Evolutionary conservation across 2,113 vertebrate genomes (phyloP), one percentile per base, ranked within the genome.

Genomic region (Pollimyrus isidori): DNA sequence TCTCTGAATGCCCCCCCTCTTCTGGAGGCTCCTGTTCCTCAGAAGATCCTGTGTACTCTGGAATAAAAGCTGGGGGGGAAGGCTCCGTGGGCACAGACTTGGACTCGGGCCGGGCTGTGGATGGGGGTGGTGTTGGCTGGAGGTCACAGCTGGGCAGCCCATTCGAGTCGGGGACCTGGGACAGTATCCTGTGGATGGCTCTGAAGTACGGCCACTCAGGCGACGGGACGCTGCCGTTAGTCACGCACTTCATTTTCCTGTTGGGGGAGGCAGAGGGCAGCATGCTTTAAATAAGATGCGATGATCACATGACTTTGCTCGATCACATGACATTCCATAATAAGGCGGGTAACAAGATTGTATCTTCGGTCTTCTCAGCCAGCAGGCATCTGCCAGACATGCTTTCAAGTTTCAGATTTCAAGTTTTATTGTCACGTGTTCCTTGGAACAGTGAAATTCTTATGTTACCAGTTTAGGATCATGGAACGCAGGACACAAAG

Each of bases 151-250:
- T 94, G 92, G 94, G 96, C 93, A 95, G 95, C 86, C 97, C 96
- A 10, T 94, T 96, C 86, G 96, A 96, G 92, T 98, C 97, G 76
- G 97, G 94, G 30, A 96, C 95, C 93, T 97, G 99, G 93, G 97
- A 96, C 91, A 99, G 95, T 93, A 99, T 99, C 94, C 97, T 97
- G 91, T 99, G 98, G 91, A 99, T 99, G 91, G 97, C 92, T 94
- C 97, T 97, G 92, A 95, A 99, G 94, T 98, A 99, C 52, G 98
- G 98, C 98, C 98, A 99, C 93, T 99, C 98, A 1, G 98, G 97
- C 3, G 91, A 93, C 90, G 96, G 93, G 7, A 95, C 94, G 69
- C 96, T 95, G 92, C 97, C 97, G 88, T 94, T 95, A 86, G 93
- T 95, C 93, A 97, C 96, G 93, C 97, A 95, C 94, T 98, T 99